These are phyloP conservation scores for Drosophila chauvacae DNA, from an alignment of 1,140 invertebrate species.

Conservation along the genomic window DNA sequence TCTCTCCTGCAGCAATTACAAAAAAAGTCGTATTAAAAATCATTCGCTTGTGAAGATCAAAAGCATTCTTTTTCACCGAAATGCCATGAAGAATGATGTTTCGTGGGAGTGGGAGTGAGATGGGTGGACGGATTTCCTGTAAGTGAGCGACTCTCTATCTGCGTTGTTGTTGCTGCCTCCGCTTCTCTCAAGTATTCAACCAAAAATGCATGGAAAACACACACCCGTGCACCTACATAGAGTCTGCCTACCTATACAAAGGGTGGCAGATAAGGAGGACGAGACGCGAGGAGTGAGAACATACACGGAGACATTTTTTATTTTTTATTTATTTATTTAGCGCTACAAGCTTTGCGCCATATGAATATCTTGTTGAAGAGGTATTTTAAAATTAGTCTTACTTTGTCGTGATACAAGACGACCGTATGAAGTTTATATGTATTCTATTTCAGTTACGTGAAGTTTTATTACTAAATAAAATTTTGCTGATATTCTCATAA, in stretches of 20 bases:
- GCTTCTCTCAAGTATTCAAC: constrained; percentile 67
- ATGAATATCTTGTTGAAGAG: too few relatives aligned
- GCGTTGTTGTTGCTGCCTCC: constrained; percentile 22
- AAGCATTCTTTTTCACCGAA: constrained; percentile 83
- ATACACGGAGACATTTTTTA: constrained; percentile 1
- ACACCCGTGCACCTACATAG: constrained; percentile 19
- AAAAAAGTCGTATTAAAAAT: constrained; percentile 84
- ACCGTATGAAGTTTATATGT: too few relatives aligned
- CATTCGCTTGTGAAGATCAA: constrained; percentile 84
- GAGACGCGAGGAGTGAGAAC: not conserved
- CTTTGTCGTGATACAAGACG: too few relatives aligned
- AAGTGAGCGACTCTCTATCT: constrained; percentile 55
- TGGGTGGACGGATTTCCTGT: constrained; percentile 27
- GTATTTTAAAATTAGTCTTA: too few relatives aligned
- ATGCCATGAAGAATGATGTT: constrained; percentile 77
- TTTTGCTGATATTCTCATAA: too few relatives aligned
- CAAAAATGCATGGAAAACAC: constrained; percentile 67
- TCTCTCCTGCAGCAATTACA: constrained; percentile 20
- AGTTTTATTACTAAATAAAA: too few relatives aligned
- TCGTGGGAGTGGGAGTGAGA: constrained; percentile 15
- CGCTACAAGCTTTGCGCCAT: too few relatives aligned
- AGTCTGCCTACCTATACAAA: constrained; percentile 62
- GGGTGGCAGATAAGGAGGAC: constrained; percentile 6
- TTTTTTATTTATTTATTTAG: too few relatives aligned
- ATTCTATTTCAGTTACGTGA: too few relatives aligned